These are phyloP conservation scores for Physeter macrocephalus DNA, from an alignment of 2,113 vertebrate genomes.

Conservation along the genomic window DNA sequence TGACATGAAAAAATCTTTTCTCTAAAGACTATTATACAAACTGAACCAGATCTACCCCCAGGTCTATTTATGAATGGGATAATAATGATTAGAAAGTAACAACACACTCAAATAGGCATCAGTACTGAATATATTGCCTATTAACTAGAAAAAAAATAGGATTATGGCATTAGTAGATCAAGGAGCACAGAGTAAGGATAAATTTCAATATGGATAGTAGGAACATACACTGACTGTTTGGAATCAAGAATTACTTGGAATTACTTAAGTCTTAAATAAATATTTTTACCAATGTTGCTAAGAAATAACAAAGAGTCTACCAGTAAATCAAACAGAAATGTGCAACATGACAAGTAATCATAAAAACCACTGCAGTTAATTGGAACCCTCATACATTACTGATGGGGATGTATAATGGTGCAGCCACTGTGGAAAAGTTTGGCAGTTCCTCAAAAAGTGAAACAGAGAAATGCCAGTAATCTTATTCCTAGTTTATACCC, in stretches of 20 bases:
- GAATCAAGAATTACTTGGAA: conserved; percentile 4
- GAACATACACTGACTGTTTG: neutral
- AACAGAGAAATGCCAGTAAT: neutral
- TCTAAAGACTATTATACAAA: neutral
- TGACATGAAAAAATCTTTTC: neutral
- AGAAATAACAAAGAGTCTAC: neutral
- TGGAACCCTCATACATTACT: neutral
- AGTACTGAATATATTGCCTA: conserved; percentile 9
- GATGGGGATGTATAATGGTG: neutral
- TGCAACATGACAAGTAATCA: neutral
- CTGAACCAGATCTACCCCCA: neutral
- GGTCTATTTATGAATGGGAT: neutral
- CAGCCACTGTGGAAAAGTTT: neutral
- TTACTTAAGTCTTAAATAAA: neutral
- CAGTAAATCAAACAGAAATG: neutral
- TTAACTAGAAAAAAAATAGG: conserved; percentile 25
- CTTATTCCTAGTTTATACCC: neutral
- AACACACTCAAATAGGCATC: neutral
- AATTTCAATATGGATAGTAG: neutral
- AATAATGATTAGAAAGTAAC: conserved; percentile 2
- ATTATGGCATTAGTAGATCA: conserved; percentile 32
- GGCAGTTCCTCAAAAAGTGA: neutral
- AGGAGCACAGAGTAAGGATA: neutral
- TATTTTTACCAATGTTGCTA: neutral
- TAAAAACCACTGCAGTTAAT: neutral